phyloP scores from a whole-genome alignment of 2,888 invertebrate species.

The Nymphalis polychloros region DNA sequence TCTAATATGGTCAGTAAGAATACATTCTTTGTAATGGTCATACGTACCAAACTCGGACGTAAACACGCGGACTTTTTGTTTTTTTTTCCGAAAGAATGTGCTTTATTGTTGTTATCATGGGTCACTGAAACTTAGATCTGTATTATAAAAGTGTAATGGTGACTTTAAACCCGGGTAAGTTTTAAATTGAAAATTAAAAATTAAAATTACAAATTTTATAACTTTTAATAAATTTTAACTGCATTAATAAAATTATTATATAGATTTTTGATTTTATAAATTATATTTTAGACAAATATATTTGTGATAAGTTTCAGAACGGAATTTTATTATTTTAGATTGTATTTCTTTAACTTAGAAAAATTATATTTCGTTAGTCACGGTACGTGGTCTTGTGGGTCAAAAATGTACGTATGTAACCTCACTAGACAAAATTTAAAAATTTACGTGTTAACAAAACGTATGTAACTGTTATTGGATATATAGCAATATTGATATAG shows the following conservation, averaged over 20 bases:
- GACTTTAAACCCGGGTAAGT: slow-evolving; percentile 8
- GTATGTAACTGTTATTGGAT: not conserved
- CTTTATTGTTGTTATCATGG: not conserved
- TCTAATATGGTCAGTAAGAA: slow-evolving; percentile 31
- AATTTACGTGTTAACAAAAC: not conserved
- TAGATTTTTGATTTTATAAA: not conserved
- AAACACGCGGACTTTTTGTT: slow-evolving; percentile 14
- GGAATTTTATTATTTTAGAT: not conserved
- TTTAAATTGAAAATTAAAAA: not conserved
- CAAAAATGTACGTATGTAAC: slow-evolving; percentile 51
- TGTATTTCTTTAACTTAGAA: slow-evolving; percentile 24
- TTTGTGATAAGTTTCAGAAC: not conserved
- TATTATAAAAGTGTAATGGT: not conserved
- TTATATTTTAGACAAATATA: not conserved
- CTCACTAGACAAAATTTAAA: slow-evolving; percentile 49
- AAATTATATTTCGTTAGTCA: slow-evolving; percentile 44
- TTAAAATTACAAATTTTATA: no score
- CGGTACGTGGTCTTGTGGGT: slow-evolving; percentile 61
- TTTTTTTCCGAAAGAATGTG: not conserved
- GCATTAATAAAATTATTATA: not conserved
- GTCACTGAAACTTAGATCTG: slow-evolving; percentile 1
- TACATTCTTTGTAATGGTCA: slow-evolving; percentile 33
- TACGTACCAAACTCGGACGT: slow-evolving; percentile 16
- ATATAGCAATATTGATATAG: not conserved
- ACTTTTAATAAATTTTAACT: no score